Conservation (phyloP, 2,888 invertebrate species). For the Rhagophthalmus giganteus region DNA sequence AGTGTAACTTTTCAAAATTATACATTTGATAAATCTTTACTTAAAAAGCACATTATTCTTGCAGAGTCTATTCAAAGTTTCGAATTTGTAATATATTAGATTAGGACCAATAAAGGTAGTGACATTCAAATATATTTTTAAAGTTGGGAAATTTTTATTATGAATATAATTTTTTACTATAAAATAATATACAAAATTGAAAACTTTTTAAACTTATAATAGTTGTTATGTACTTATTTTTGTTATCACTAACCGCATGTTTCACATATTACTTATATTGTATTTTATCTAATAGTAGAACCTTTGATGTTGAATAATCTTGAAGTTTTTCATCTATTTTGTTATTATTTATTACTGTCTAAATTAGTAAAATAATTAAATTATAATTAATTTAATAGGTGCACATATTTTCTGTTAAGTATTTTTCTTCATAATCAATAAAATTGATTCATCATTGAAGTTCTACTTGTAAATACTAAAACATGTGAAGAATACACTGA, state of each 20-base stretch:
- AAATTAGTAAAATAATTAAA: too few species aligned
- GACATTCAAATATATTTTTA: conserved; percentile 2
- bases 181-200: neutral
- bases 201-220: neutral
- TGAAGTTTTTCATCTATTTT: too few species aligned
- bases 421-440: too few species aligned
- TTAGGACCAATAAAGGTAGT: conserved; percentile 8
- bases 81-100: conserved; percentile 7
- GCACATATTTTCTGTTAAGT: too few species aligned
- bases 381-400: too few species aligned
- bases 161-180: neutral
- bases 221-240: neutral
- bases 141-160: too few species aligned
- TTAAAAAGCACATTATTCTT: neutral
- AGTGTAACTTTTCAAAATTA: conserved; percentile 39
- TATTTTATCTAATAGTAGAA: too few species aligned
- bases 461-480: too few species aligned
- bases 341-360: too few species aligned
- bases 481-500: too few species aligned
- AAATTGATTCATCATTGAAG: too few species aligned
- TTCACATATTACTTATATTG: neutral
- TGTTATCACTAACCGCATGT: conserved; percentile 1
- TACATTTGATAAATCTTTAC: neutral
- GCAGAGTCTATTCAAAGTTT: conserved; percentile 5
- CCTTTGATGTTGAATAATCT: too few species aligned